Evolutionary conservation across 2,113 vertebrate species (phyloP).

Genomic region (Oreochromis aureus): DNA sequence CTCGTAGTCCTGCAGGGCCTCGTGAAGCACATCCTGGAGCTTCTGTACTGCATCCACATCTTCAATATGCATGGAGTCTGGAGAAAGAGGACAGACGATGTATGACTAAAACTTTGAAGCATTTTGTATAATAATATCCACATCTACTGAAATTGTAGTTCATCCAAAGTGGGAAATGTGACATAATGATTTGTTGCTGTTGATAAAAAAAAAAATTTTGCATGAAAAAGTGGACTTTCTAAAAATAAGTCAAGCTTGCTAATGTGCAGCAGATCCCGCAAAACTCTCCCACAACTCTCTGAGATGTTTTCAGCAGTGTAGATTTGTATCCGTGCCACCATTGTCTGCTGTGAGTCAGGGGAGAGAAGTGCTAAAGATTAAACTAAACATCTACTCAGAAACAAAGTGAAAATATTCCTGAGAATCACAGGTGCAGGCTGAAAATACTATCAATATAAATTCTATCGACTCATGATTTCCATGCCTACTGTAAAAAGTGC

Average conservation of each 20-base stretch:
- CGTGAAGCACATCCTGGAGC: conserved; percentile 95
- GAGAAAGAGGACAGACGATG: background rate
- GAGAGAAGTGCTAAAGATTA: background rate
- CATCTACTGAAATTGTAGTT: background rate
- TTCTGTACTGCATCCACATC: conserved; percentile 98
- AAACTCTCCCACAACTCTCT: background rate
- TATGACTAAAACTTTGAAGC: background rate
- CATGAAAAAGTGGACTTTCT: background rate
- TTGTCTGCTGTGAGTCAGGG: background rate
- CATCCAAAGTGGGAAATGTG: background rate
- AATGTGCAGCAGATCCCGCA: background rate
- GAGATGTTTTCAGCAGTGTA: background rate
- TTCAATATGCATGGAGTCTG: conserved; percentile 99
- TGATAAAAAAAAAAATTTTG: background rate
- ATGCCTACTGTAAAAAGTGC: background rate
- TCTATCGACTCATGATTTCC: background rate
- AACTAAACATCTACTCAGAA: background rate
- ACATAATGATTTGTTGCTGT: background rate
- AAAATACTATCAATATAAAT: background rate
- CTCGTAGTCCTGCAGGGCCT: conserved; percentile 98
- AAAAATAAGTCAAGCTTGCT: background rate
- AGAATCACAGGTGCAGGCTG: background rate
- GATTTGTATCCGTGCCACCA: background rate
- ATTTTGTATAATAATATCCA: background rate
- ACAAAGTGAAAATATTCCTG: background rate